phyloP scores from a whole-genome alignment of 1,140 invertebrate genomes.

The Apolygus lucorum region DNA sequence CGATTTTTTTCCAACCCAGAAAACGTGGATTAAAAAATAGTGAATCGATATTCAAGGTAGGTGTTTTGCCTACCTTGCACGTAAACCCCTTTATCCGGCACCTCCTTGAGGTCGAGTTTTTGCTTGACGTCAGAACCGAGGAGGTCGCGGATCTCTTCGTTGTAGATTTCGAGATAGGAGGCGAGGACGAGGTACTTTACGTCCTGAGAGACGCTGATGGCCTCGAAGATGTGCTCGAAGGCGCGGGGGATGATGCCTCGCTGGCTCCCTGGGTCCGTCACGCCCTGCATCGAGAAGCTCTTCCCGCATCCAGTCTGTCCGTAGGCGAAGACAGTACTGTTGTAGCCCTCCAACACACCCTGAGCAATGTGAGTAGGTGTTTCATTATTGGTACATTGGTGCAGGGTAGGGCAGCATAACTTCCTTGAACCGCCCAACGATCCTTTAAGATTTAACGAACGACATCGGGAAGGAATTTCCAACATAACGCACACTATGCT shows the following conservation, averaged over 20 bases:
- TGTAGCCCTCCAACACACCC: slow-evolving; percentile 80
- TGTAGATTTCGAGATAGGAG: slow-evolving; percentile 92
- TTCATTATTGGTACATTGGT: too few relatives aligned
- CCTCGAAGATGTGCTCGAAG: slow-evolving; percentile 88
- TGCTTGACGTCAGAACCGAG: slow-evolving; percentile 56
- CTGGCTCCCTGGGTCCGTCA: slow-evolving; percentile 43
- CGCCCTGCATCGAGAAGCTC: slow-evolving; percentile 74
- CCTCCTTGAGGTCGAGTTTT: slow-evolving; percentile 70
- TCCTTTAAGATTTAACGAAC: too few relatives aligned
- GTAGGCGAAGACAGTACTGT: slow-evolving; percentile 80
- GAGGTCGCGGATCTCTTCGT: slow-evolving; percentile 75
- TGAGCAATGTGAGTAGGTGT: too few relatives aligned
- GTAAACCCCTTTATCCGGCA: slow-evolving; percentile 70
- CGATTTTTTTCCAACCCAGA: neutral
- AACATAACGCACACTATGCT: too few relatives aligned
- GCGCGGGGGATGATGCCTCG: slow-evolving; percentile 76
- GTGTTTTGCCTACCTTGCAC: slow-evolving; percentile 49
- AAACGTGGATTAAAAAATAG: slow-evolving; percentile 7
- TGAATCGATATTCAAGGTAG: neutral
- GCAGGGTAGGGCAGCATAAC: too few relatives aligned
- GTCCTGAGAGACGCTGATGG: slow-evolving; percentile 69
- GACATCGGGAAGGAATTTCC: too few relatives aligned
- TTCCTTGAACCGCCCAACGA: too few relatives aligned
- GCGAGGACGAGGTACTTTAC: slow-evolving; percentile 79
- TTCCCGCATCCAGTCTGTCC: slow-evolving; percentile 82